A percentile compares a stretch with the other conserved stretches of the same genome.
Evolutionary conservation across 35 echinoderm and acorn worm genomes (phyloP).

Genomic region (Apostichopus californicus): DNA sequence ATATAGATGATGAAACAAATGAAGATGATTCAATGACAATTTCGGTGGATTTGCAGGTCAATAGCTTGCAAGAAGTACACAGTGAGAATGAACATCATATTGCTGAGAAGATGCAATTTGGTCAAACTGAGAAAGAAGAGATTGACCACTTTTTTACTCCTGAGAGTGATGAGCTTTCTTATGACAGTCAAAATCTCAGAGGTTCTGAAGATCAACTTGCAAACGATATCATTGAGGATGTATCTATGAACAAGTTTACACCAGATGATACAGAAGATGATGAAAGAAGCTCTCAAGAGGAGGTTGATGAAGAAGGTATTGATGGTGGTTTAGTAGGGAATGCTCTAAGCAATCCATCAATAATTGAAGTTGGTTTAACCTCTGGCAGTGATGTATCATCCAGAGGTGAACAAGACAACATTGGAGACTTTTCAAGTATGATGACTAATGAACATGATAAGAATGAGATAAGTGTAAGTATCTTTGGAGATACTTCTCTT

Average conservation of each 20-base stretch:
- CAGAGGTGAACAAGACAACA: background rate
- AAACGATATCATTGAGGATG: background rate
- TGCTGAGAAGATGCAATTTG: too few species aligned
- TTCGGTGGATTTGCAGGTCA: background rate
- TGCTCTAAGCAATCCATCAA: background rate
- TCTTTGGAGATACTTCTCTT: background rate
- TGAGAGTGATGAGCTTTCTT: too few species aligned
- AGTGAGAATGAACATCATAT: too few species aligned
- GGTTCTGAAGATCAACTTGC: too few species aligned
- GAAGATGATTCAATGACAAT: background rate
- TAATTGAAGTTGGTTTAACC: background rate
- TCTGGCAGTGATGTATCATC: background rate
- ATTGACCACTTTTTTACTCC: too few species aligned
- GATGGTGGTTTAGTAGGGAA: background rate
- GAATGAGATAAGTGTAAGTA: too few species aligned
- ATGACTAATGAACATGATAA: background rate
- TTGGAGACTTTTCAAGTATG: background rate
- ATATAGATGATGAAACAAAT: background rate
- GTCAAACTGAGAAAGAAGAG: too few species aligned
- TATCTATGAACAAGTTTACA: background rate
- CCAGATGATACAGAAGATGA: background rate
- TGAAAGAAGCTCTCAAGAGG: too few species aligned
- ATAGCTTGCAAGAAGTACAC: too few species aligned
- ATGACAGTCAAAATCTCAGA: too few species aligned
- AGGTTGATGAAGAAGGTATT: background rate